Evolutionary conservation across 2,888 invertebrate genomes (phyloP).

Genomic region (Periphyllus acericola): DNA sequence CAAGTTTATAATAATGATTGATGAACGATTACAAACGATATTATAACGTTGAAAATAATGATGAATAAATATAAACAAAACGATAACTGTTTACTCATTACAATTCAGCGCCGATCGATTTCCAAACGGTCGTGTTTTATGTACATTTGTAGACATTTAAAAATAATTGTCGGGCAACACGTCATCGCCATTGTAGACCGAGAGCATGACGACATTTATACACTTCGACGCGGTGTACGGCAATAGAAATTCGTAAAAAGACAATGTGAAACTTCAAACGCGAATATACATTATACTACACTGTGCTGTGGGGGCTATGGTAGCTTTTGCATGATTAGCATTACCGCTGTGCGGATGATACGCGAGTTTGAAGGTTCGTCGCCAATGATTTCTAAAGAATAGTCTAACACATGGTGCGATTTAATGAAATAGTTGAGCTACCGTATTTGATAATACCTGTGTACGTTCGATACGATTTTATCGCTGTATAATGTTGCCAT

Average conservation of each 20-base stretch:
- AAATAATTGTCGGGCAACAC: background rate
- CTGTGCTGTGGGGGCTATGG: conserved; percentile 4
- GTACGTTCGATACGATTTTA: background rate
- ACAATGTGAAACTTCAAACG: conserved; percentile 13
- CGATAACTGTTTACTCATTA: background rate
- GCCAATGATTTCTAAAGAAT: conserved; percentile 29
- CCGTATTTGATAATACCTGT: conserved; percentile 3
- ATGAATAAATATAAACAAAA: too few relatives aligned
- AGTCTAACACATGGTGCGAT: conserved; percentile 21
- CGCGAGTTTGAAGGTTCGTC: conserved; percentile 5
- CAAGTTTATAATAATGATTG: too few relatives aligned
- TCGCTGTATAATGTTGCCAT: too few relatives aligned
- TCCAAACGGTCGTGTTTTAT: background rate
- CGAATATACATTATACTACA: background rate
- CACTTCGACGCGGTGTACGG: background rate
- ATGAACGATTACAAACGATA: too few relatives aligned
- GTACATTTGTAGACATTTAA: background rate
- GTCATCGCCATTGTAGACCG: background rate
- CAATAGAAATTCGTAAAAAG: background rate
- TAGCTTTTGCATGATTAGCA: conserved; percentile 30
- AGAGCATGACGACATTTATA: background rate
- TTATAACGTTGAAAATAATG: too few relatives aligned
- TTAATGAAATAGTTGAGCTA: conserved; percentile 5
- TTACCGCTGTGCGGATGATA: background rate
- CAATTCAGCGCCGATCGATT: background rate